These are phyloP conservation scores for Nebria brevicollis DNA, from an alignment of 2,888 invertebrate genomes.

Conservation along the genomic window DNA sequence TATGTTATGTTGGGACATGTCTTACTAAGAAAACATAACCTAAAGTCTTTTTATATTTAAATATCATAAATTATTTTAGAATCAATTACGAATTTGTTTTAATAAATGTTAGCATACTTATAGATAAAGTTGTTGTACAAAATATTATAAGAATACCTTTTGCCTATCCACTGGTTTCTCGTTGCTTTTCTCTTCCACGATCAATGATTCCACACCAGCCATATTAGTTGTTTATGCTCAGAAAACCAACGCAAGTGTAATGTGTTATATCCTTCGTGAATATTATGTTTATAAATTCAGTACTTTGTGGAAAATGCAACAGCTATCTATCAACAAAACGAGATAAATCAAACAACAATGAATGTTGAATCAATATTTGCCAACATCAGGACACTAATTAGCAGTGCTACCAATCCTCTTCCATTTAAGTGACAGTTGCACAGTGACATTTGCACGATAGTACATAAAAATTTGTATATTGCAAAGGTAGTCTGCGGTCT, in stretches of 20 bases:
- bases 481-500: conserved; percentile 38
- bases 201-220: conserved; percentile 80
- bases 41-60: not conserved
- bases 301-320: not conserved
- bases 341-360: conserved; percentile 27
- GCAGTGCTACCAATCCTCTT: conserved; percentile 38
- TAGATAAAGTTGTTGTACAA: not conserved
- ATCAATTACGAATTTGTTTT: not conserved
- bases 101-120: not conserved
- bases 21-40: conserved; percentile 35
- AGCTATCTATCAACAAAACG: not conserved
- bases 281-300: not conserved
- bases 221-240: conserved; percentile 60
- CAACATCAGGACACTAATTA: conserved; percentile 37
- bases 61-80: conserved; percentile 5
- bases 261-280: not conserved
- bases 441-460: conserved; percentile 35
- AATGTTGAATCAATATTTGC: conserved; percentile 23
- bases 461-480: conserved; percentile 28
- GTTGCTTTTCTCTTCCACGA: conserved; percentile 81
- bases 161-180: conserved; percentile 84
- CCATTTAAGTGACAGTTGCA: conserved; percentile 38
- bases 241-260: not conserved
- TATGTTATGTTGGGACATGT: too few species aligned
- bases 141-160: conserved; percentile 70